These are phyloP conservation scores for Eulemur mongoz DNA, from an alignment of 2,797 vertebrate genomes.

Conservation along the genomic window DNA sequence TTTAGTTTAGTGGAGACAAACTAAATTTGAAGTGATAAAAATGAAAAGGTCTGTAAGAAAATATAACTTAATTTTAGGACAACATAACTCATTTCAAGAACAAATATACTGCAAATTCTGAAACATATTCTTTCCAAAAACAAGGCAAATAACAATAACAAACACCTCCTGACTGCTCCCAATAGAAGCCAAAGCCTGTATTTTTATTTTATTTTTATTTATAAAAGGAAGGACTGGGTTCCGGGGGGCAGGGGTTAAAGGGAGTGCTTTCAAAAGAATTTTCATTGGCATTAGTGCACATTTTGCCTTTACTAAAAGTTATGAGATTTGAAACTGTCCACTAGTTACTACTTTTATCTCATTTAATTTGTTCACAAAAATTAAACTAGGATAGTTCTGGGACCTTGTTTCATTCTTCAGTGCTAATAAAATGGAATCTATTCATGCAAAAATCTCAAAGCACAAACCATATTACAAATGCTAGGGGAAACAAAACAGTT, in stretches of 20 bases:
- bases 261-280: background rate
- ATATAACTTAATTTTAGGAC: background rate
- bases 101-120: slow-evolving; percentile 6
- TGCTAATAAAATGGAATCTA: background rate
- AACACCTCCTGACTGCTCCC: background rate
- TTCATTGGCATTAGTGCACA: background rate
- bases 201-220: background rate
- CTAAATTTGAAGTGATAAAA: background rate
- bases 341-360: background rate
- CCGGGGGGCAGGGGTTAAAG: background rate
- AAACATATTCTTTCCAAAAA: background rate
- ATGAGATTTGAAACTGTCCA: slow-evolving; percentile 18
- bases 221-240: background rate
- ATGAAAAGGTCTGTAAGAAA: slow-evolving; percentile 1
- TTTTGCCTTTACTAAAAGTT: background rate
- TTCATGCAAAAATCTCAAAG: background rate
- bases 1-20: background rate
- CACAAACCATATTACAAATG: background rate
- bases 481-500: background rate
- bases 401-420: background rate
- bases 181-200: background rate
- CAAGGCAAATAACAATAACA: background rate
- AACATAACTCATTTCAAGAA: background rate
- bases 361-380: slow-evolving; percentile 40
- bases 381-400: background rate